These are phyloP conservation scores for Sclerodermus sp. DNA, from an alignment of 2,888 invertebrate species.

Conservation along the genomic window DNA sequence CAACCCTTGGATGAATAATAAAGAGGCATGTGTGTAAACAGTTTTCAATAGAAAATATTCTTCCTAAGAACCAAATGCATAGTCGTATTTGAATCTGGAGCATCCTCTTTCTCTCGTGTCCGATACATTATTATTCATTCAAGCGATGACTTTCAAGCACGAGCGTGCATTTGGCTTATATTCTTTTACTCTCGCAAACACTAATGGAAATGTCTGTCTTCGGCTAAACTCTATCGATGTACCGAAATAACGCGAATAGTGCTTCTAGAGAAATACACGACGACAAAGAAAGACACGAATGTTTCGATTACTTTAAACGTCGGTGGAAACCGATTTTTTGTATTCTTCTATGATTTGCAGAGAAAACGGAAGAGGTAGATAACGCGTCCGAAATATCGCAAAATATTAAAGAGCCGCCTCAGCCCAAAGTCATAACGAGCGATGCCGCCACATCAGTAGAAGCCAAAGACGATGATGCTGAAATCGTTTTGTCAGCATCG, in stretches of 20 bases:
- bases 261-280: too few species aligned
- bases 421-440: background rate
- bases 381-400: background rate
- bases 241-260: background rate
- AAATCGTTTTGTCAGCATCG: background rate
- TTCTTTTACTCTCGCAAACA: conserved; percentile 4
- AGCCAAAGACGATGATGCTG: background rate
- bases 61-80: conserved; percentile 44
- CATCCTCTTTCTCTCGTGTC: conserved; percentile 18
- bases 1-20: conserved; percentile 55
- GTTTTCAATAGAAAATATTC: conserved; percentile 19
- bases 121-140: conserved; percentile 51
- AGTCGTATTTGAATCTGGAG: conserved; percentile 46
- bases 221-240: too few species aligned
- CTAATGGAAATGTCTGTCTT: background rate
- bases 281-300: background rate
- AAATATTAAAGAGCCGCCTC: background rate
- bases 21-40: conserved; percentile 34
- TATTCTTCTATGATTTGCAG: conserved; percentile 18
- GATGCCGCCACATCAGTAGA: background rate
- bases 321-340: too few species aligned
- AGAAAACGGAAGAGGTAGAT: background rate
- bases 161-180: conserved; percentile 46
- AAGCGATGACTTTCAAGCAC: conserved; percentile 44
- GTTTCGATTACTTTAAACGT: background rate